Conservation (phyloP, 2,113 vertebrate species). For the Girardinichthys multiradiatus region DNA sequence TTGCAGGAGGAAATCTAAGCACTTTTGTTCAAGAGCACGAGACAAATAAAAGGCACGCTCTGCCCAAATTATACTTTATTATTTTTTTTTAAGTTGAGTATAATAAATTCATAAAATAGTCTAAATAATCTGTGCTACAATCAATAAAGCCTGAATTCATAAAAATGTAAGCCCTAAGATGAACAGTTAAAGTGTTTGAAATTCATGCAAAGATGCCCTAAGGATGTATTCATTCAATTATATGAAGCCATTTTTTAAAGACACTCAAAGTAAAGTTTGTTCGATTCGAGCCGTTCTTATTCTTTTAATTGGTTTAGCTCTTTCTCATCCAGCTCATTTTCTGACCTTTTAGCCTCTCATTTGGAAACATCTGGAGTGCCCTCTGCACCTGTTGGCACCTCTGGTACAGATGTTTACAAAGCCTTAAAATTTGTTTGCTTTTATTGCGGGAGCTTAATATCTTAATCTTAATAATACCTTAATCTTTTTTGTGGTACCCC, state of each 20-base stretch:
- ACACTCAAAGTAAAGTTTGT: neutral
- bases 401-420: slow-evolving; percentile 18
- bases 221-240: slow-evolving; percentile 9
- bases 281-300: neutral
- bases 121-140: slow-evolving; percentile 1
- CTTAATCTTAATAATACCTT: too few relatives aligned
- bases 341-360: slow-evolving; percentile 12
- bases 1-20: slow-evolving; percentile 2
- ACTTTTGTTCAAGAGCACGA: neutral
- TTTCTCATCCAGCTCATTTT: neutral
- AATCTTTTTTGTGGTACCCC: too few relatives aligned
- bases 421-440: too few relatives aligned
- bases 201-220: slow-evolving; percentile 17
- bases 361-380: neutral
- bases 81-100: slow-evolving; percentile 12
- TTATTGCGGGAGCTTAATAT: too few relatives aligned
- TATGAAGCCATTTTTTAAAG: slow-evolving; percentile 8
- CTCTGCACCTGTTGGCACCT: neutral
- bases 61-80: slow-evolving; percentile 6
- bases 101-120: neutral
- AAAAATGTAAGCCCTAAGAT: slow-evolving; percentile 36
- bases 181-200: slow-evolving; percentile 35
- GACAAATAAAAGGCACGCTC: neutral
- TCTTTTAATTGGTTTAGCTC: too few relatives aligned
- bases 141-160: slow-evolving; percentile 15